Percentiles rank a stretch among this genome's conserved stretches.
Conservation (phyloP, 2,113 vertebrate genomes). For the Hydrochoerus hydrochaeris region DNA sequence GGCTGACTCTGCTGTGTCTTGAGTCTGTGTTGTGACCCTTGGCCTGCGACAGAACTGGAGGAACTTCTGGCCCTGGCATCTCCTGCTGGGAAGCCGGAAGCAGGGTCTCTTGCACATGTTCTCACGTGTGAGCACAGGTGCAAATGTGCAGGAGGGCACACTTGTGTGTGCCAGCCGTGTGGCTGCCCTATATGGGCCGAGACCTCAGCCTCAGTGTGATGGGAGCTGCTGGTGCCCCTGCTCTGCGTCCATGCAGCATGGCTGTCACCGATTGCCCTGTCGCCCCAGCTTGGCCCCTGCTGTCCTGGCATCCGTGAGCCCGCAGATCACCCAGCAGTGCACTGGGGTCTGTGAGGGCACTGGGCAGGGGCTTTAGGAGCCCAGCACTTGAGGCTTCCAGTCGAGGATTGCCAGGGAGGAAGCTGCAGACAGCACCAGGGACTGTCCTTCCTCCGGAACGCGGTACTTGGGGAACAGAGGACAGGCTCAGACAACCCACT, state of each 20-base stretch:
- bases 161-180: background rate
- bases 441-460: background rate
- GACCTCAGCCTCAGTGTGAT: accelerated
- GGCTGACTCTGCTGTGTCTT: background rate
- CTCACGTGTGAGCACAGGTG: no score
- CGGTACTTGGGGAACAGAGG: background rate
- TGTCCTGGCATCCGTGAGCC: constrained; percentile 67
- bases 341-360: constrained; percentile 52
- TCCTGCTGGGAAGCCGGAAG: background rate
- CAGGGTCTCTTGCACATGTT: background rate
- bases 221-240: background rate
- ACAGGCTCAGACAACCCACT: background rate
- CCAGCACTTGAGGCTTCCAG: background rate
- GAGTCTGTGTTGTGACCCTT: background rate
- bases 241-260: background rate
- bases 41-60: background rate
- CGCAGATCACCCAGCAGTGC: constrained; percentile 75
- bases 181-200: background rate
- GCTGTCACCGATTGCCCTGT: constrained; percentile 45
- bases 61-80: background rate
- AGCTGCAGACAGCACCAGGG: background rate
- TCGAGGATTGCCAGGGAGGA: background rate
- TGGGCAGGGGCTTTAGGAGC: constrained; percentile 48
- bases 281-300: constrained; percentile 43
- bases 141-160: no score